These are phyloP conservation scores for Diacarnus erythraeanus DNA, from an alignment of 37 sponge, comb jelly and placozoan genomes.

Conservation along the genomic window DNA sequence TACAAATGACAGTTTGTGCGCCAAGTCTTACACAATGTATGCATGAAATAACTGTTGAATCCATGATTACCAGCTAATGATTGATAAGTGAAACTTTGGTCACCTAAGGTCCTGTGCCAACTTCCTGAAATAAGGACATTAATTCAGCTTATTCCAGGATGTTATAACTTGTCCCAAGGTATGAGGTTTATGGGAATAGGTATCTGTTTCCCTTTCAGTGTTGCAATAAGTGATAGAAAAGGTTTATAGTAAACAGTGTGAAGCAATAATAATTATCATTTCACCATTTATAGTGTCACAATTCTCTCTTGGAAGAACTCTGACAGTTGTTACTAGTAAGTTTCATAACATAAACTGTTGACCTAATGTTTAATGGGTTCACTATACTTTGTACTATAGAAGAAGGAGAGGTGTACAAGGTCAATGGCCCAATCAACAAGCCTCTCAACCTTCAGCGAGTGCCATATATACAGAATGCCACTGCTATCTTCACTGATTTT, in stretches of 20 bases:
- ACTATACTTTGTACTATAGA: not conserved
- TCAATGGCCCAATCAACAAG: not conserved
- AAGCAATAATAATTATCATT: not conserved
- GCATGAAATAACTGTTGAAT: too few species aligned
- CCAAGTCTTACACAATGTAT: too few species aligned
- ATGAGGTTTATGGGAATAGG: too few species aligned
- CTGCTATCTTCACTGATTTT: slow-evolving; percentile 66
- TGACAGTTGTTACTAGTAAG: slow-evolving; percentile 66
- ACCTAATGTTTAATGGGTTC: not conserved
- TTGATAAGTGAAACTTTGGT: too few species aligned
- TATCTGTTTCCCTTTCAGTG: too few species aligned
- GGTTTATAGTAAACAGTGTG: not conserved
- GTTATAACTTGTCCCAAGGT: too few species aligned
- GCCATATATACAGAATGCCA: slow-evolving; percentile 52
- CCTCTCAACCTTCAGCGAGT: slow-evolving; percentile 25
- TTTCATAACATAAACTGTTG: not conserved
- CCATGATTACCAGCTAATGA: too few species aligned
- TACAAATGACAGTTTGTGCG: too few species aligned
- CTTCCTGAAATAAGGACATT: too few species aligned
- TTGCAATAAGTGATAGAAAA: not conserved
- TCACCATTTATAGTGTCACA: slow-evolving; percentile 43
- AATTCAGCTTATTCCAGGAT: too few species aligned
- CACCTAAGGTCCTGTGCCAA: too few species aligned
- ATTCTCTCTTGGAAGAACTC: slow-evolving; percentile 53
- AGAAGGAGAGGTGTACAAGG: slow-evolving; percentile 56